These are phyloP conservation scores for Caerostris darwini DNA, from an alignment of 1,140 invertebrate genomes.

Conservation along the genomic window DNA sequence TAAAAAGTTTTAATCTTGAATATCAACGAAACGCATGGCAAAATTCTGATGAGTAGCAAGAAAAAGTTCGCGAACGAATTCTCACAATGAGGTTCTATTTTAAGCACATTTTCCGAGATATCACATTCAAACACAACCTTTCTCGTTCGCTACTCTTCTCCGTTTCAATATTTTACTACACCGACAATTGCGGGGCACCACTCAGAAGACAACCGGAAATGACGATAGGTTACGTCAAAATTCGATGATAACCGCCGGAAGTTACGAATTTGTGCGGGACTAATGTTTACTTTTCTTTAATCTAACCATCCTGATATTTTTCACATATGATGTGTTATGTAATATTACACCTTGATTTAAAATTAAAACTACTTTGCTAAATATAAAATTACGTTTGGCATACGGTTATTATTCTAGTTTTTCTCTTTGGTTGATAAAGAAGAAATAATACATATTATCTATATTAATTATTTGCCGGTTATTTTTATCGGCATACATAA, in stretches of 20 bases:
- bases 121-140: conserved; percentile 58
- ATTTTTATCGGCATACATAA: background rate
- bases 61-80: conserved; percentile 5
- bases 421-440: no score
- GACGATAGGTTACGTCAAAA: conserved; percentile 55
- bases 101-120: conserved; percentile 57
- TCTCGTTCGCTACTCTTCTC: conserved; percentile 57
- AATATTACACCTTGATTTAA: background rate
- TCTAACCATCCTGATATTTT: background rate
- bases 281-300: conserved; percentile 54
- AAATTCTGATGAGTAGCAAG: conserved; percentile 1
- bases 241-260: background rate
- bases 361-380: background rate
- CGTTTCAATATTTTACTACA: conserved; percentile 42
- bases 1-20: background rate
- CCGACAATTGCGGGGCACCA: background rate
- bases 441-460: background rate
- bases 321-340: background rate
- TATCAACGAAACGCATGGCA: background rate
- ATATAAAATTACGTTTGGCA: no score
- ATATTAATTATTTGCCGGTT: background rate
- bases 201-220: conserved; percentile 55
- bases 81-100: conserved; percentile 37
- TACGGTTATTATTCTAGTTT: no score
- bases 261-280: conserved; percentile 22